A percentile compares a stretch with the other conserved stretches of the same genome.
Evolutionary conservation across 2,113 vertebrate species (phyloP).

Genomic region (Lamprotornis superbus): DNA sequence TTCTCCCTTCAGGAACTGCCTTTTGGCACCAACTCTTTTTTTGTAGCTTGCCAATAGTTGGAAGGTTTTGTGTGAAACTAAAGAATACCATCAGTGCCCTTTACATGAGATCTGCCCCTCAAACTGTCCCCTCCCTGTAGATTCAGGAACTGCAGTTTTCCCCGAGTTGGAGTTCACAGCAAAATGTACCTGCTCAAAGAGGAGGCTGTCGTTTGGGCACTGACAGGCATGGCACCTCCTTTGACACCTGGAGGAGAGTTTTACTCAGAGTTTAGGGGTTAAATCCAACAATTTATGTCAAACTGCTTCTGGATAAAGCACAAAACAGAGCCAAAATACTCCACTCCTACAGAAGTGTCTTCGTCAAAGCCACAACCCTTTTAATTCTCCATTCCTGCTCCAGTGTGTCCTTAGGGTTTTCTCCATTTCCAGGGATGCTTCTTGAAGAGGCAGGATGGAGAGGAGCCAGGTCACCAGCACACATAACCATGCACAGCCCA

Average conservation of each 20-base stretch:
- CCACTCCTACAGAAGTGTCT: background rate
- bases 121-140: background rate
- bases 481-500: accelerated
- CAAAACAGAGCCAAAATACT: background rate
- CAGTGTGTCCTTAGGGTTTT: background rate
- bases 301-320: background rate
- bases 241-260: background rate
- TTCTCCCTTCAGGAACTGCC: background rate
- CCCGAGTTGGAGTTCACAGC: background rate
- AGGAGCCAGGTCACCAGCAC: background rate
- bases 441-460: background rate
- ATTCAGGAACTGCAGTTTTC: background rate
- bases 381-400: background rate
- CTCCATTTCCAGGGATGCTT: background rate
- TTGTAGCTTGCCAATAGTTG: background rate
- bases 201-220: background rate
- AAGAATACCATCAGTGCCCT: background rate
- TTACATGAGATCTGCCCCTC: background rate
- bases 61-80: background rate
- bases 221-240: background rate
- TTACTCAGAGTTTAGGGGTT: background rate
- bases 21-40: background rate
- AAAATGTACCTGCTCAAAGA: background rate
- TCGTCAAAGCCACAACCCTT: background rate
- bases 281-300: background rate